phyloP scores from a whole-genome alignment of 1,140 invertebrate genomes.

The Trinorchestia longiramus region DNA sequence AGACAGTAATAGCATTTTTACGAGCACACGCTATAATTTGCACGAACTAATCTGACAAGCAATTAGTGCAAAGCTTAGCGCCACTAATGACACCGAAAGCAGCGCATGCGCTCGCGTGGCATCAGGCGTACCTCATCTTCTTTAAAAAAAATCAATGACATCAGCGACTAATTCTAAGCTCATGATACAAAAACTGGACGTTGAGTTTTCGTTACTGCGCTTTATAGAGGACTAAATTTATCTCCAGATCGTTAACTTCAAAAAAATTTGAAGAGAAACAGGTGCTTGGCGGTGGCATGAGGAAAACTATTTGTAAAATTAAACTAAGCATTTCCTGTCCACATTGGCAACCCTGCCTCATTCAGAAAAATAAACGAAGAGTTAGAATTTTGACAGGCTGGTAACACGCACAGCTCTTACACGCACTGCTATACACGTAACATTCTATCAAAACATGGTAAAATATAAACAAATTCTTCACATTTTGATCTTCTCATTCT shows the following conservation, averaged over 20 bases:
- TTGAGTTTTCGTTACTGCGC: background rate
- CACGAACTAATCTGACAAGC: background rate
- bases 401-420: no score
- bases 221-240: background rate
- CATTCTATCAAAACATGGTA: no score
- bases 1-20: background rate
- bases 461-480: no score
- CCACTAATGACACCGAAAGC: background rate
- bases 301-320: background rate
- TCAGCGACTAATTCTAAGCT: background rate
- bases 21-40: background rate
- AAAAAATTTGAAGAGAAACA: background rate
- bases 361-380: no score
- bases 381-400: no score
- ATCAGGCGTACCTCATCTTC: background rate
- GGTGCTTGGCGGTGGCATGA: background rate
- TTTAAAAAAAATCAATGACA: background rate
- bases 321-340: no score
- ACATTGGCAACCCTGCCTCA: no score
- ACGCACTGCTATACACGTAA: no score
- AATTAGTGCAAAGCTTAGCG: constrained; percentile 26
- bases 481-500: no score
- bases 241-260: background rate
- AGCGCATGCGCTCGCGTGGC: background rate
- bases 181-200: background rate